Percentiles rank a stretch among this genome's conserved stretches.
These are phyloP conservation scores for Chlamydotis undulata DNA, from an alignment of 2,113 vertebrate species.

Conservation along the genomic window DNA sequence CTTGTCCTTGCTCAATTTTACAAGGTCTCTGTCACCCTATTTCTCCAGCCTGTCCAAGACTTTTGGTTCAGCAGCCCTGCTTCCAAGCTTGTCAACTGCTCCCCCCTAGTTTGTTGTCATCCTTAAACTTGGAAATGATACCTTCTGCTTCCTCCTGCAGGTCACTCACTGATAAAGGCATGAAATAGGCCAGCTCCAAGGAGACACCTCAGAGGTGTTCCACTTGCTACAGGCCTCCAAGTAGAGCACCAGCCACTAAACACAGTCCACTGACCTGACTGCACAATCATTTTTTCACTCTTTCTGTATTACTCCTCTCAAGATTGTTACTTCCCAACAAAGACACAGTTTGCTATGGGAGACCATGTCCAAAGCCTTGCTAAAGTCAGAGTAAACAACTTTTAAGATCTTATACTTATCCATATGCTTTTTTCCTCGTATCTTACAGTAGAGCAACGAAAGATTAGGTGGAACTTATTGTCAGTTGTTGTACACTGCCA, in stretches of 20 bases:
- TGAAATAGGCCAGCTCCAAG: not conserved
- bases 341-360: not conserved
- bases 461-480: not conserved
- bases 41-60: not conserved
- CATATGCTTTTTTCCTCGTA: not conserved
- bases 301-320: not conserved
- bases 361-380: not conserved
- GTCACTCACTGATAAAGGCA: not conserved
- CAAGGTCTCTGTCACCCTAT: not conserved
- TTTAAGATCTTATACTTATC: not conserved
- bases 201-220: not conserved
- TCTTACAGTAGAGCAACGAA: not conserved
- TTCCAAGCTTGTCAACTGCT: not conserved
- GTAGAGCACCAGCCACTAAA: not conserved
- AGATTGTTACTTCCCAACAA: not conserved
- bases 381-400: not conserved
- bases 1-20: not conserved
- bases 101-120: not conserved
- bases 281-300: not conserved
- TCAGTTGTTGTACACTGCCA: not conserved
- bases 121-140: not conserved
- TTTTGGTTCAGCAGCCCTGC: not conserved
- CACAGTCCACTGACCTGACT: not conserved
- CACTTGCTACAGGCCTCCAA: not conserved
- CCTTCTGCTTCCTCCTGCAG: not conserved